A percentile compares a stretch with the other conserved stretches of the same genome.
Evolutionary conservation across 2,113 vertebrate species (phyloP).

Genomic region (Dipodomys spectabilis): DNA sequence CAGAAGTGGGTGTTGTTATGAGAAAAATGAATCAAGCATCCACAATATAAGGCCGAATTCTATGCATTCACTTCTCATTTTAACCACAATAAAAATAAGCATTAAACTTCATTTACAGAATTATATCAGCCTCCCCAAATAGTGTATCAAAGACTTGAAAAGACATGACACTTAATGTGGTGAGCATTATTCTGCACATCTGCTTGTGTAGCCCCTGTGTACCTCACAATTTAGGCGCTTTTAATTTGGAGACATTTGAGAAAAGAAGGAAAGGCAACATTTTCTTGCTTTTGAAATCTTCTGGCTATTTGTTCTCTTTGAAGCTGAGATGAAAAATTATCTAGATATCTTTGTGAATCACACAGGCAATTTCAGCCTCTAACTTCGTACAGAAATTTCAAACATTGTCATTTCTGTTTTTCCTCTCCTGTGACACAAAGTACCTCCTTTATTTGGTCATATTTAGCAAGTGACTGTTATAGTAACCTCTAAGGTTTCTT

Average conservation of each 20-base stretch:
- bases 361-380: neutral
- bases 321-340: constrained; percentile 40
- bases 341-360: neutral
- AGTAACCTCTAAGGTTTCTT: constrained; percentile 8
- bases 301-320: neutral
- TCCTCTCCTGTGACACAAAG: constrained; percentile 15
- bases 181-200: neutral
- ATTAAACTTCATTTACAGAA: constrained; percentile 8
- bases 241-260: constrained; percentile 29
- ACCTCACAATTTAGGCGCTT: constrained; percentile 7
- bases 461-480: constrained; percentile 7
- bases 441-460: neutral
- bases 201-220: neutral
- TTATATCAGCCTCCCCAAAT: neutral
- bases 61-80: constrained; percentile 10
- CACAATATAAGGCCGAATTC: too few relatives aligned
- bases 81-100: neutral
- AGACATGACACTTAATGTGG: neutral
- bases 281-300: constrained; percentile 57
- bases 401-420: constrained; percentile 54
- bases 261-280: neutral
- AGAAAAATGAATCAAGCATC: too few relatives aligned
- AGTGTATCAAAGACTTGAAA: neutral
- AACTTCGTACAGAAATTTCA: neutral
- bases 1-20: too few relatives aligned